Evolutionary conservation across 1,140 invertebrate species (phyloP).

Genomic region (Galleria mellonella): DNA sequence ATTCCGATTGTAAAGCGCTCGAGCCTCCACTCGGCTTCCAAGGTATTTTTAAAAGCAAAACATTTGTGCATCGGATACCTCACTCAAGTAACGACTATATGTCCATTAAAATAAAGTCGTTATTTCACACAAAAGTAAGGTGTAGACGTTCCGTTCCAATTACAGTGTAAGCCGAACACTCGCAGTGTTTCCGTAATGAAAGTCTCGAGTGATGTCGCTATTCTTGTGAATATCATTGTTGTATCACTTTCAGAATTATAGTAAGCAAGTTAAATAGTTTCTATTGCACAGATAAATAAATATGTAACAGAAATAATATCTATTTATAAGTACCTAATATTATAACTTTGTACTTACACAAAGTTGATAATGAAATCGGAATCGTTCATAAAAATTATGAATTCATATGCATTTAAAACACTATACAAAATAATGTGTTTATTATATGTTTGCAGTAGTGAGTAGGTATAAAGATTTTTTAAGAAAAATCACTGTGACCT

Average conservation of each 20-base stretch:
- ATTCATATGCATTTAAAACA: too few relatives aligned
- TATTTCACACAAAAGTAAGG: background rate
- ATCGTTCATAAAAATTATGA: too few relatives aligned
- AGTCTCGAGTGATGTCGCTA: conserved; percentile 13
- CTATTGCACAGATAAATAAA: too few relatives aligned
- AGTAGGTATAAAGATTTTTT: too few relatives aligned
- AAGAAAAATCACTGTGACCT: too few relatives aligned
- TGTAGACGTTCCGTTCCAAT: conserved; percentile 15
- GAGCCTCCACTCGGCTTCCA: conserved; percentile 15
- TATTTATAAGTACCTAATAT: too few relatives aligned
- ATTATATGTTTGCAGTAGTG: too few relatives aligned
- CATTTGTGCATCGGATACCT: conserved; percentile 11
- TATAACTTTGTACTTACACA: too few relatives aligned
- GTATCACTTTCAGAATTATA: background rate
- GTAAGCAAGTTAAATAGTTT: too few relatives aligned
- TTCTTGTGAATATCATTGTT: conserved; percentile 8
- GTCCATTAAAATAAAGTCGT: conserved; percentile 1
- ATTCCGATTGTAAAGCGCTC: conserved; percentile 24
- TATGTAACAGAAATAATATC: too few relatives aligned
- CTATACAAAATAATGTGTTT: too few relatives aligned
- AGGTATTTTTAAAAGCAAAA: conserved; percentile 26
- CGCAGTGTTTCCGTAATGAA: conserved; percentile 22
- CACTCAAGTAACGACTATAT: conserved; percentile 7
- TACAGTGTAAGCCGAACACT: conserved; percentile 10
- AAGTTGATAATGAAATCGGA: too few relatives aligned